Base-by-base conservation (phyloP, 1,140 invertebrate species). In the Drosophila azteca region DNA sequence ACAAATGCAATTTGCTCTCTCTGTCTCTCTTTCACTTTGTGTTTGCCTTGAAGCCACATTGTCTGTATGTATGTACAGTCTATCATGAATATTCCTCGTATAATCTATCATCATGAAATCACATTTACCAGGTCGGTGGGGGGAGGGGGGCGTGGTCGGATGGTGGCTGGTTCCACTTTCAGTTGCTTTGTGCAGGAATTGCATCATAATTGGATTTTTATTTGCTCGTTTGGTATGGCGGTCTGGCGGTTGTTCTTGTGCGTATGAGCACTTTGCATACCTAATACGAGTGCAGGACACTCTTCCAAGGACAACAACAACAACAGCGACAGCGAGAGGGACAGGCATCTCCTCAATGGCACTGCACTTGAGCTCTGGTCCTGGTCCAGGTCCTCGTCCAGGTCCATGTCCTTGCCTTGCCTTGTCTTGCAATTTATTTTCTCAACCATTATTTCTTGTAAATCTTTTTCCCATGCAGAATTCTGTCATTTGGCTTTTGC, bases 391-490 rank as follows among this genome's bases (percentile, higher is more conserved):
- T 24, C 24, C 0, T 5, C 2, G 24, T 6, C 24, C 24, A 3
- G 24, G 24, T 6, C 24, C 24, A 3, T 2, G 11, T 52, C 26
- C 69, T 73, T 31, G 67, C 26, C 69, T 73, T 31, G 67, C 35
- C 69, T 73, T 45, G 67, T 20, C 44, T 44, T 11, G 31, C 17
- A 39, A 26, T 48, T 51, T 35, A 22, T 55, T 59, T 59, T 58
- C 24, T 53, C 60, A 48, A 55, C 55, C 50, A 39, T 39, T 39
- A 39, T 39, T 31, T 39, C 35, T 39, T 39, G 35, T 11, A 39
- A 39, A 9, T 44, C 54, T 76, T 75, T 75, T 63, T 31, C 52
- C 51, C 66, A 76, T 76, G 66, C 72, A 69, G 57, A 76, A 66
- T 68, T 39, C 35, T 39, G 35, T 39, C 11, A 35, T 35, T 35